Percentiles rank a stretch among this genome's conserved stretches.
Evolutionary conservation across 1,140 invertebrate species (phyloP).

Genomic region (Rhopalosiphum maidis): DNA sequence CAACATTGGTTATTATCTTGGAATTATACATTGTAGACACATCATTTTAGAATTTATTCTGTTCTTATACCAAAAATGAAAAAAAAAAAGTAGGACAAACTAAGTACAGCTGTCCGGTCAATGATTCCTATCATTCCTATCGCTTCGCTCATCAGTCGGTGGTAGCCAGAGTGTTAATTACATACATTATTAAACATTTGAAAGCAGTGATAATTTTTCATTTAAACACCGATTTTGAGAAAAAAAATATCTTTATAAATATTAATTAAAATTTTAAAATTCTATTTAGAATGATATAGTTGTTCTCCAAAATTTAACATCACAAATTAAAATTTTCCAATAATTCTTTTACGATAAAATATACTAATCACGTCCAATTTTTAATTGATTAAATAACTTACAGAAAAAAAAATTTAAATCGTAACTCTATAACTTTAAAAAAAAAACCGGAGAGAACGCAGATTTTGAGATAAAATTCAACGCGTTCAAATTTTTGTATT

Average conservation of each 20-base stretch:
- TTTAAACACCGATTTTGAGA: background rate
- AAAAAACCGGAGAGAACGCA: background rate
- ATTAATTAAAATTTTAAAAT: background rate
- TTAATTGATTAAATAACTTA: background rate
- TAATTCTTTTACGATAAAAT: background rate
- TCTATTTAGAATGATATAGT: background rate
- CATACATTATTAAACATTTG: background rate
- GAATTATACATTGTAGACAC: background rate
- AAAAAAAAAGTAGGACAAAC: background rate
- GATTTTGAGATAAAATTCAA: background rate
- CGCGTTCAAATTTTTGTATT: too few species aligned
- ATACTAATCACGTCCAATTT: background rate
- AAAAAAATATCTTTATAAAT: background rate
- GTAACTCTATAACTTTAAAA: too few species aligned
- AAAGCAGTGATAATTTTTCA: background rate
- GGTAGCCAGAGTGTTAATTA: background rate
- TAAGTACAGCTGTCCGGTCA: background rate
- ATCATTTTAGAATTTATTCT: background rate
- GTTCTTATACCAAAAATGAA: background rate
- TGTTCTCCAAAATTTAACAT: background rate
- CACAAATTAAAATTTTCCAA: background rate
- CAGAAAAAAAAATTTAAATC: too few species aligned
- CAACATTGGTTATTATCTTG: background rate
- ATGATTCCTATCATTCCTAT: background rate
- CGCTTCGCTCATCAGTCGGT: background rate